Evolutionary conservation across 2,888 invertebrate species (phyloP).

Genomic region (Campopleginae sp.): DNA sequence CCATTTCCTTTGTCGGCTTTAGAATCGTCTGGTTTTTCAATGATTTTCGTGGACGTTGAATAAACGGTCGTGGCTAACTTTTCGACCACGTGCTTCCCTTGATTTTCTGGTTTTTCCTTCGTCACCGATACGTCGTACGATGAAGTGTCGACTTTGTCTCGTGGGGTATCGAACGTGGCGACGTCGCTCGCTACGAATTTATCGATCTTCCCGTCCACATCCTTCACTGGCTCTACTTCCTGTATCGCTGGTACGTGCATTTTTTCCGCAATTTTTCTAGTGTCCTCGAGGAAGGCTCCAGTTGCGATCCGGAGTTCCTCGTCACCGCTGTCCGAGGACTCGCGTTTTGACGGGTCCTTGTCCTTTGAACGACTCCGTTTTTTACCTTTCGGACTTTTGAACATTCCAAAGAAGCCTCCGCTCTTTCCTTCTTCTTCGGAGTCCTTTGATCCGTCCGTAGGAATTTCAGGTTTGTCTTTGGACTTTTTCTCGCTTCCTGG

Average conservation of each 20-base stretch:
- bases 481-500: conserved; percentile 29
- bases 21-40: conserved; percentile 38
- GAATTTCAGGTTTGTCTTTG: conserved; percentile 57
- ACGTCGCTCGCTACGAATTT: conserved; percentile 67
- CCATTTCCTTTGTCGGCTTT: conserved; percentile 56
- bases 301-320: conserved; percentile 77
- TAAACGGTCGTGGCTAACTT: conserved; percentile 48
- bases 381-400: conserved; percentile 79
- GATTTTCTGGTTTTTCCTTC: conserved; percentile 45
- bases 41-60: conserved; percentile 49
- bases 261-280: conserved; percentile 74
- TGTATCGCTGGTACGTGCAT: conserved; percentile 65
- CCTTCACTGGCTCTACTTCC: conserved; percentile 26
- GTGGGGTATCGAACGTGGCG: conserved; percentile 72
- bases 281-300: conserved; percentile 77
- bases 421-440: conserved; percentile 75
- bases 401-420: conserved; percentile 79
- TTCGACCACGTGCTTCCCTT: conserved; percentile 45
- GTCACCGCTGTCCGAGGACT: conserved; percentile 80
- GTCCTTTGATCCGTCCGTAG: conserved; percentile 53
- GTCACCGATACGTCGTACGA: conserved; percentile 72
- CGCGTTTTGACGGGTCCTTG: conserved; percentile 76
- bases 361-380: conserved; percentile 78
- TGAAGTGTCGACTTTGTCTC: conserved; percentile 74
- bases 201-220: conserved; percentile 45